Conservation (phyloP, 2,888 invertebrate genomes). For the Phaedon cochleariae region DNA sequence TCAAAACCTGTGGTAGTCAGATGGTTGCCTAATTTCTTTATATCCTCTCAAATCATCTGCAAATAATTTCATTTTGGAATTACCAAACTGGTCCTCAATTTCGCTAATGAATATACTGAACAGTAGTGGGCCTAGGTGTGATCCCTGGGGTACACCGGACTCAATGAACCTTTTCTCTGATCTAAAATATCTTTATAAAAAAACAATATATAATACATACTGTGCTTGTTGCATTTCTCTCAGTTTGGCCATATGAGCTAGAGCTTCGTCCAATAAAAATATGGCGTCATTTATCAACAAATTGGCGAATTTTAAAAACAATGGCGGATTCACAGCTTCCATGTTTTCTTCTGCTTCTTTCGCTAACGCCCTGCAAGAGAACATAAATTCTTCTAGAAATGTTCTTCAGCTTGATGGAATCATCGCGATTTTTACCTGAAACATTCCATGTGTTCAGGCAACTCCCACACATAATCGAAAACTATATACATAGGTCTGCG, state of each 20-base stretch:
- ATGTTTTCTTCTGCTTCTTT: conserved; percentile 84
- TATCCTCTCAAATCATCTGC: too few relatives aligned
- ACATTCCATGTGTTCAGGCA: conserved; percentile 78
- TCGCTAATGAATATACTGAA: too few relatives aligned
- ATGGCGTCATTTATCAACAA: conserved; percentile 97
- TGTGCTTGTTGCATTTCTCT: conserved; percentile 81
- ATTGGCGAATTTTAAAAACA: conserved; percentile 95
- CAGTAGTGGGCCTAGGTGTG: too few relatives aligned
- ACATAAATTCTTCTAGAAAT: neutral
- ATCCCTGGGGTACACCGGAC: too few relatives aligned
- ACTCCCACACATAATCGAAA: conserved; percentile 90
- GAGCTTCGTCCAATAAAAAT: conserved; percentile 91
- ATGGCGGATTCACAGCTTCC: conserved; percentile 88
- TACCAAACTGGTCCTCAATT: too few relatives aligned
- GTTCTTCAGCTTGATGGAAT: neutral
- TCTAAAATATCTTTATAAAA: too few relatives aligned
- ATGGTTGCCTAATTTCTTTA: too few relatives aligned
- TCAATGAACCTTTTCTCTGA: too few relatives aligned
- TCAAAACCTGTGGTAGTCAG: too few relatives aligned
- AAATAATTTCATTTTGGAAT: too few relatives aligned
- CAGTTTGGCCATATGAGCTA: conserved; percentile 88
- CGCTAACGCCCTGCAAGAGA: conserved; percentile 72
- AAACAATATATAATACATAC: too few relatives aligned
- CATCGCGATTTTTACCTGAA: conserved; percentile 68
- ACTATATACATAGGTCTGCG: conserved; percentile 94